These are phyloP conservation scores for Porphyrio hochstetteri DNA, from an alignment of 2,113 vertebrate genomes.

Conservation along the genomic window DNA sequence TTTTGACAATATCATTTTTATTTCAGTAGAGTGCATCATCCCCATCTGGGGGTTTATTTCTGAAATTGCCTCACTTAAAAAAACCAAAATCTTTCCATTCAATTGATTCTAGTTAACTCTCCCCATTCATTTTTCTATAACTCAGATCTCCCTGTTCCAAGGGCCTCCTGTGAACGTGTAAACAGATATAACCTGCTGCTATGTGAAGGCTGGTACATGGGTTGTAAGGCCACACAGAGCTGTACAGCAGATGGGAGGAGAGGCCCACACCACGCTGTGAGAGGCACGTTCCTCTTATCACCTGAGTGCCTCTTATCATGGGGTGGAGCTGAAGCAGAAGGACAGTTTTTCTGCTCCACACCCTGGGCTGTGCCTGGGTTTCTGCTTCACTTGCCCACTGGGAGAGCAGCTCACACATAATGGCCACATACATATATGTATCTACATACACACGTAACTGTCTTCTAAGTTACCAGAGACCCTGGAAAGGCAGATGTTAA, in stretches of 20 bases:
- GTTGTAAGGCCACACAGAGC: neutral
- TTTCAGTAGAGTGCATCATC: neutral
- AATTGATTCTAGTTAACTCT: neutral
- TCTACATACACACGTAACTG: neutral
- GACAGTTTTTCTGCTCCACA: neutral
- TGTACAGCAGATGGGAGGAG: neutral
- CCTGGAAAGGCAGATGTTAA: neutral
- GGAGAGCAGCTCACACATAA: neutral
- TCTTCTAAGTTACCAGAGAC: neutral
- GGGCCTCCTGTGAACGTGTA: neutral
- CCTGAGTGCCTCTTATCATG: accelerated
- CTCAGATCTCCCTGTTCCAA: neutral
- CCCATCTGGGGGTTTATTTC: neutral
- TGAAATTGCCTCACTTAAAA: neutral
- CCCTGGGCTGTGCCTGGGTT: neutral
- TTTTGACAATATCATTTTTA: neutral
- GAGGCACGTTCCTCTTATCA: neutral
- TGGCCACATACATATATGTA: too few relatives aligned
- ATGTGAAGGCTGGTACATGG: neutral
- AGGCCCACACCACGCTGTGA: neutral
- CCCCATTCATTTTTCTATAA: neutral
- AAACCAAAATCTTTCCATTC: neutral
- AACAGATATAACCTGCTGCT: too few relatives aligned
- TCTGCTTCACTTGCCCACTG: too few relatives aligned
- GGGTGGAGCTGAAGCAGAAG: neutral